These are phyloP conservation scores for Apostichopus leukothele DNA, from an alignment of 53 echinoderm and acorn worm species.

Conservation along the genomic window DNA sequence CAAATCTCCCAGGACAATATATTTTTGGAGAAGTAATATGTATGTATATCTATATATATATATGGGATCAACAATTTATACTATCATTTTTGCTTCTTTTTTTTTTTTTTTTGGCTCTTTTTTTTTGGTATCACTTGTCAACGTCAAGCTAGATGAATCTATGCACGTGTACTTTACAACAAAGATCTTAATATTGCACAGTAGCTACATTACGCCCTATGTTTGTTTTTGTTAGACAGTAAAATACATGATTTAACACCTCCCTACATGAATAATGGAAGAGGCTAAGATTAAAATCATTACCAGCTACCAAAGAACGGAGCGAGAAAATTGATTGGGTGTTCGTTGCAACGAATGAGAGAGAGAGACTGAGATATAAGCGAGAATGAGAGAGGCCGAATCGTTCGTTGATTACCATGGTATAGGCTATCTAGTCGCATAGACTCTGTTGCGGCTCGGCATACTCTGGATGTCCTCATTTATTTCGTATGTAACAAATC, in stretches of 20 bases:
- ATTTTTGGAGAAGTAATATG: too few species aligned
- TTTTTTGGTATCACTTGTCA: too few species aligned
- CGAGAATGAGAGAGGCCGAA: not conserved
- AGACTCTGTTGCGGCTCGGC: slow-evolving; percentile 20
- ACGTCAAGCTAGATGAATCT: too few species aligned
- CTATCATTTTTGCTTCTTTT: too few species aligned
- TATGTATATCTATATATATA: too few species aligned
- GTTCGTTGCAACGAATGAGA: slow-evolving; percentile 34
- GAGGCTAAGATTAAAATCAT: slow-evolving; percentile 39
- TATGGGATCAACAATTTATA: too few species aligned
- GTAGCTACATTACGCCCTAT: too few species aligned
- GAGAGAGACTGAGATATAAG: not conserved
- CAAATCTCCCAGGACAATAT: too few species aligned
- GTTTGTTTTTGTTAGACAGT: too few species aligned
- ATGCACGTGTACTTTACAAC: too few species aligned
- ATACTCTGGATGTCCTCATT: slow-evolving; percentile 14
- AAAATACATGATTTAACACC: not conserved
- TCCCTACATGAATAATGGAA: slow-evolving; percentile 22
- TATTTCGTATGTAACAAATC: slow-evolving; percentile 37
- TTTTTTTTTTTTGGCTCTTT: too few species aligned
- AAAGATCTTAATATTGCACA: too few species aligned
- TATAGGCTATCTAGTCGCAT: slow-evolving; percentile 12
- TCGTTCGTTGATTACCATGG: slow-evolving; percentile 4
- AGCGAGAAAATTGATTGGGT: slow-evolving; percentile 29
- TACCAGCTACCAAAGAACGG: not conserved